Conservation (phyloP, 1,140 invertebrate genomes). For the Agraylea sexmaculata region DNA sequence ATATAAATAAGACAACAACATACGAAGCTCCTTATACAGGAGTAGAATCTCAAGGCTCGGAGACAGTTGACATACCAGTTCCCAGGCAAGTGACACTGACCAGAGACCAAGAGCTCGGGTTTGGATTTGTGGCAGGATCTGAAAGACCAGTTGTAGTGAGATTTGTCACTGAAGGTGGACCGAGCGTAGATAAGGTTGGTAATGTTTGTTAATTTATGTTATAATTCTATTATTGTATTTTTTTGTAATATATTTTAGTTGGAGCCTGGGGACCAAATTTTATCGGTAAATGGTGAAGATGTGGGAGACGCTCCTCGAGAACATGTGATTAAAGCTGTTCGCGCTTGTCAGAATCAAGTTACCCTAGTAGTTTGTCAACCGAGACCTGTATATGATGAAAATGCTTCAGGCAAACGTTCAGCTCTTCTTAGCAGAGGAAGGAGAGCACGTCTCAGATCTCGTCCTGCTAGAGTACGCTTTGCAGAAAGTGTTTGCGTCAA, state of each 20-base stretch:
- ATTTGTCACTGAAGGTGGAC: constrained; percentile 75
- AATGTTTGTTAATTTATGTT: background rate
- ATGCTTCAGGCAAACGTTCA: constrained; percentile 52
- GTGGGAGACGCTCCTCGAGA: constrained; percentile 72
- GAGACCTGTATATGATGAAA: constrained; percentile 46
- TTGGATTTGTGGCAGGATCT: constrained; percentile 87
- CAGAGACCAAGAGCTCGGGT: constrained; percentile 65
- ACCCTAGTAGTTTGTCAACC: constrained; percentile 74
- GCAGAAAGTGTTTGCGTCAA: constrained; percentile 81
- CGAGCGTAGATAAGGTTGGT: constrained; percentile 66
- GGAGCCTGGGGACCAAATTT: constrained; percentile 80
- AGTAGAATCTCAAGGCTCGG: constrained; percentile 33
- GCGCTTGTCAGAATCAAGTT: constrained; percentile 65
- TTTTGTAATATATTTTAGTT: constrained; percentile 37
- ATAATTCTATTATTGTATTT: background rate
- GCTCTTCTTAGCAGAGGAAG: constrained; percentile 78
- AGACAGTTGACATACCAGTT: constrained; percentile 53
- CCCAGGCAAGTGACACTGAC: constrained; percentile 62
- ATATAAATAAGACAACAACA: constrained; percentile 81
- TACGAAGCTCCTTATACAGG: constrained; percentile 63
- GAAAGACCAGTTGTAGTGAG: constrained; percentile 84
- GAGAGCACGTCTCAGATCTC: constrained; percentile 60
- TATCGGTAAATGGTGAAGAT: constrained; percentile 81
- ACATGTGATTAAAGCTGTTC: constrained; percentile 79
- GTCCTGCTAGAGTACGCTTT: constrained; percentile 78